Evolutionary conservation across 2,888 invertebrate species (phyloP), one percentile per base, ranked within the genome.

Genomic region (Tricholauxania praeusta): DNA sequence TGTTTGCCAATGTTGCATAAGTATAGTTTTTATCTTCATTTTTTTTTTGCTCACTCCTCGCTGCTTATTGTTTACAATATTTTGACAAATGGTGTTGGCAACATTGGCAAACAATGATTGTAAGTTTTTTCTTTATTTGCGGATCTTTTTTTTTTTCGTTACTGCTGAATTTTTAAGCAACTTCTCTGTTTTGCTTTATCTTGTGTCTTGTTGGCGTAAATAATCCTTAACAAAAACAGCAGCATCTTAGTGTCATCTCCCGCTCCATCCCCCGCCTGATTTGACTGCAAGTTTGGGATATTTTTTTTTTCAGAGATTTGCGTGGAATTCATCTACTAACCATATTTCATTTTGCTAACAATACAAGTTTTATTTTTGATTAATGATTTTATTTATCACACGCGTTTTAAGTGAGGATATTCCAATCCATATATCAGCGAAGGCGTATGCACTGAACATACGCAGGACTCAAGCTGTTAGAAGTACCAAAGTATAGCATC

Each of bases 21-120:
- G 67, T 49, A 63, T 48, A 63, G 57, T 52, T 73, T 69, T 17
- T 69, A 71, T 62, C 69, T 72, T 57, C 55, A 19, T 53, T 70
- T 53, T 49, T 17, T 28, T 12, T 14, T 49, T 59, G 49, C 47
- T 67, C 49, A 55, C 8, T 64, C 64, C 12, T 15, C 7, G 19
- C 59, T 72, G 69, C 17, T 39, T 63, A 72, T 75, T 74, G 74
- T 72, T 76, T 74, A 67, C 72, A 74, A 57, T 74, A 65, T 67
- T 77, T 77, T 77, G 77, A 77, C 76, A 77, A 77, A 77, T 77
- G 77, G 75, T 76, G 73, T 75, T 77, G 75, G 76, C 73, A 73
- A 74, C 75, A 77, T 62, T 72, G 68, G 71, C 67, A 72, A 77
- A 75, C 74, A 77, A 77, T 77, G 77, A 77, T 77, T 77, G 76